These are phyloP conservation scores for Allacma fusca DNA, from an alignment of 2,888 invertebrate species.

Conservation along the genomic window DNA sequence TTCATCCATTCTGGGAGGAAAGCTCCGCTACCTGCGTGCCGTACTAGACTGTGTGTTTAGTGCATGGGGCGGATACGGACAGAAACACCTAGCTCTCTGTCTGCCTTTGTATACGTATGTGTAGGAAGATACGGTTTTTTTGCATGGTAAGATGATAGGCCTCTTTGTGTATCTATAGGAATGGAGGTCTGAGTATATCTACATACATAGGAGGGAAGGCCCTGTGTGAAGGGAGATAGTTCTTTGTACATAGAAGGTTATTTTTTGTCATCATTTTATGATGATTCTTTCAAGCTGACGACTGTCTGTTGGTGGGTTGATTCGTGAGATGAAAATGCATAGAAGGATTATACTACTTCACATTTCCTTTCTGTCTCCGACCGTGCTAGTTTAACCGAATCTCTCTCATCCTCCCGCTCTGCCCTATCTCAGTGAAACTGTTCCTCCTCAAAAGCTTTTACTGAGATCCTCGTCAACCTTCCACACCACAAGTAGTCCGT, in stretches of 20 bases:
- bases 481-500: neutral
- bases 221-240: too few relatives aligned
- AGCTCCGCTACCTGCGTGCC: constrained; percentile 1
- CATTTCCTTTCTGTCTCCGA: constrained; percentile 20
- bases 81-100: too few relatives aligned
- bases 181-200: too few relatives aligned
- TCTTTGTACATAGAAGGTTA: too few relatives aligned
- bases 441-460: neutral
- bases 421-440: neutral
- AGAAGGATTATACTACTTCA: constrained; percentile 41
- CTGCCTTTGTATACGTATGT: too few relatives aligned
- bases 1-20: neutral
- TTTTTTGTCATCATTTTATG: constrained; percentile 43
- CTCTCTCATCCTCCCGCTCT: neutral
- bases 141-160: too few relatives aligned
- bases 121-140: too few relatives aligned
- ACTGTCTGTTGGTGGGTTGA: constrained; percentile 32
- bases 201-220: too few relatives aligned
- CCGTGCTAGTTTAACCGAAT: neutral
- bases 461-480: constrained; percentile 8
- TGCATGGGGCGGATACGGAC: too few relatives aligned
- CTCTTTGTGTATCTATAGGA: too few relatives aligned
- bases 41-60: neutral
- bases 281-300: constrained; percentile 38
- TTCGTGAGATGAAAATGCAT: constrained; percentile 41